A percentile compares a stretch with the other conserved stretches of the same genome.
These are phyloP conservation scores for Aethina tumida DNA, from an alignment of 1,140 invertebrate species.

Conservation along the genomic window DNA sequence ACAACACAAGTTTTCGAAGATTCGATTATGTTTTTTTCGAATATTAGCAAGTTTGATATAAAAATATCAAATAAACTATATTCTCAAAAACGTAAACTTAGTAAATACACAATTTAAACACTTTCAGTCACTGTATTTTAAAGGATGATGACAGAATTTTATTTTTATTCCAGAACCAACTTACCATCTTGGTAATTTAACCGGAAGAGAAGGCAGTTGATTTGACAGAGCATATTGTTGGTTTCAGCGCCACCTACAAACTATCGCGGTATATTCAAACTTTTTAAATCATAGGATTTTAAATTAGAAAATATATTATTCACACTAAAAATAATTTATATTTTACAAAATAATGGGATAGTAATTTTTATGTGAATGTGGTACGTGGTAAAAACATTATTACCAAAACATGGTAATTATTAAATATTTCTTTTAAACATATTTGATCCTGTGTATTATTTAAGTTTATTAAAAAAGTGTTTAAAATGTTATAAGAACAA, in stretches of 20 bases:
- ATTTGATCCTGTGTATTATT: too few species aligned
- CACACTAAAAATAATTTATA: too few species aligned
- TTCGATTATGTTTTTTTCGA: conserved; percentile 2
- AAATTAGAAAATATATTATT: too few species aligned
- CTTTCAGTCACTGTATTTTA: neutral
- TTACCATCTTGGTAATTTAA: conserved; percentile 28
- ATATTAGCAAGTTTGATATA: neutral
- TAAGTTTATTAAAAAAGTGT: too few species aligned
- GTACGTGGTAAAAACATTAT: too few species aligned
- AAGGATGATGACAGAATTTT: conserved; percentile 18
- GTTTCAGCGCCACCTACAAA: neutral
- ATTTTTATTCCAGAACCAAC: conserved; percentile 11
- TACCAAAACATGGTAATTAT: too few species aligned
- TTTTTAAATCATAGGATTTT: too few species aligned
- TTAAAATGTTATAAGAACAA: too few species aligned
- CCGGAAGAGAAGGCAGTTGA: conserved; percentile 16
- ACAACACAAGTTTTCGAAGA: too few species aligned
- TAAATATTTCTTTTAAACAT: too few species aligned
- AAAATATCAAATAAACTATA: conserved; percentile 1
- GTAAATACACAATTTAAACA: conserved; percentile 2
- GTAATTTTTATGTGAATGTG: too few species aligned
- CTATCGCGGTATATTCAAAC: neutral
- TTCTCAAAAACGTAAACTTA: neutral
- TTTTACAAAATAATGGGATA: too few species aligned
- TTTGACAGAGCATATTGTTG: neutral